phyloP scores from a whole-genome alignment of 2,888 invertebrate species.

The Linnaemya tessellans region DNA sequence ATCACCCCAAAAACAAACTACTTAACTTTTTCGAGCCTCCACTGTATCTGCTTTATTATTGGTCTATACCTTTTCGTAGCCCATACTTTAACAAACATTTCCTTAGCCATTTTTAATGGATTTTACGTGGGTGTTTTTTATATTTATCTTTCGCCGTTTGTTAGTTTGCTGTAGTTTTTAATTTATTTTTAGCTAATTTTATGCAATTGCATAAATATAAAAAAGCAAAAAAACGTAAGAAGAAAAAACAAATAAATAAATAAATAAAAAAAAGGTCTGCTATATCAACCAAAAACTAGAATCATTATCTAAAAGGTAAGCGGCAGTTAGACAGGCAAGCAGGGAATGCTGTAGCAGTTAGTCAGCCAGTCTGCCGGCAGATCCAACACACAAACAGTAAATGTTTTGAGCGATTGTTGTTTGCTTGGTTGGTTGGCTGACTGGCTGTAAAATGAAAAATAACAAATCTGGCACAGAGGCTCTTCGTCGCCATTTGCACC shows the following conservation, averaged over 20 bases:
- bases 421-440: conserved; percentile 43
- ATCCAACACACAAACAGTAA: conserved; percentile 25
- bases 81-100: conserved; percentile 48
- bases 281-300: conserved; percentile 39
- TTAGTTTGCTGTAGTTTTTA: conserved; percentile 26
- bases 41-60: conserved; percentile 33
- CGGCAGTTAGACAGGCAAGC: conserved; percentile 23
- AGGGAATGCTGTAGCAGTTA: conserved; percentile 17
- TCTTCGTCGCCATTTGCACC: conserved; percentile 71
- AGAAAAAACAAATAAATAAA: conserved; percentile 8
- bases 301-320: conserved; percentile 33
- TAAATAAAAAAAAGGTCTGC: conserved; percentile 62
- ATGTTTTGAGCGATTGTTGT: conserved; percentile 17
- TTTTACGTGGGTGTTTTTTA: conserved; percentile 52
- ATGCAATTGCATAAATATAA: conserved; percentile 53
- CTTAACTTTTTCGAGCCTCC: too few relatives aligned
- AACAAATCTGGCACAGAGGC: conserved; percentile 70
- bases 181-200: conserved; percentile 63
- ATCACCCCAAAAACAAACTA: too few relatives aligned
- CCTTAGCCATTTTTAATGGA: conserved; percentile 39
- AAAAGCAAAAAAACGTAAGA: not conserved
- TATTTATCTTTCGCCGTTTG: conserved; percentile 14
- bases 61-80: conserved; percentile 1
- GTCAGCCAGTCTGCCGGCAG: conserved; percentile 55
- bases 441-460: conserved; percentile 51